Evolutionary conservation across 2,797 vertebrate species (phyloP).

Genomic region (Cuniculus paca): DNA sequence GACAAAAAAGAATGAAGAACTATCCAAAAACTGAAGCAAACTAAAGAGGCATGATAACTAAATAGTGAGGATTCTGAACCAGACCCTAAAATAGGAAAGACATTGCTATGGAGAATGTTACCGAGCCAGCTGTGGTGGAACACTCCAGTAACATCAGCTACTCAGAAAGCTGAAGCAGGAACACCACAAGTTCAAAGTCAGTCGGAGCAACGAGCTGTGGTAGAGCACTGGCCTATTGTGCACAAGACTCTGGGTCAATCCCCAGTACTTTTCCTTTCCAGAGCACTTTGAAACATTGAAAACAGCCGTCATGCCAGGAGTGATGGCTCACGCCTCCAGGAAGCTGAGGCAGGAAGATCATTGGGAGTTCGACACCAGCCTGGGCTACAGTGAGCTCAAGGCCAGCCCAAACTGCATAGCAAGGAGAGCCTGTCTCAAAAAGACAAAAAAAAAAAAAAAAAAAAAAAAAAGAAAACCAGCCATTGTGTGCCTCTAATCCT

Average conservation of each 20-base stretch:
- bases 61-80: neutral
- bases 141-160: neutral
- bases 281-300: neutral
- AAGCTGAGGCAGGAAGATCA: no score
- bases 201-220: neutral
- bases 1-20: neutral
- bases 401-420: no score
- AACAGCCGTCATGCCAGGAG: neutral
- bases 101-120: neutral
- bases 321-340: no score
- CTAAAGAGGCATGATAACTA: neutral
- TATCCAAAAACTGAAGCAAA: constrained; percentile 27
- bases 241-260: neutral
- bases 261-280: neutral
- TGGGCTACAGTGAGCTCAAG: no score
- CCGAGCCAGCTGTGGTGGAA: neutral
- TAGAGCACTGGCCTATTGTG: neutral
- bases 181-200: no score
- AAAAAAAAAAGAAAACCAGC: no score
- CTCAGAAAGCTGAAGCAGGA: neutral
- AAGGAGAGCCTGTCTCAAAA: no score
- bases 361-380: no score
- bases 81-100: neutral
- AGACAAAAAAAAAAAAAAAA: no score
- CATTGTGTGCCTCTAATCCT: neutral